A percentile compares a stretch with the other conserved stretches of the same genome.
These are phyloP conservation scores for Rhodophaea formosa DNA, from an alignment of 2,888 invertebrate genomes.

Conservation along the genomic window DNA sequence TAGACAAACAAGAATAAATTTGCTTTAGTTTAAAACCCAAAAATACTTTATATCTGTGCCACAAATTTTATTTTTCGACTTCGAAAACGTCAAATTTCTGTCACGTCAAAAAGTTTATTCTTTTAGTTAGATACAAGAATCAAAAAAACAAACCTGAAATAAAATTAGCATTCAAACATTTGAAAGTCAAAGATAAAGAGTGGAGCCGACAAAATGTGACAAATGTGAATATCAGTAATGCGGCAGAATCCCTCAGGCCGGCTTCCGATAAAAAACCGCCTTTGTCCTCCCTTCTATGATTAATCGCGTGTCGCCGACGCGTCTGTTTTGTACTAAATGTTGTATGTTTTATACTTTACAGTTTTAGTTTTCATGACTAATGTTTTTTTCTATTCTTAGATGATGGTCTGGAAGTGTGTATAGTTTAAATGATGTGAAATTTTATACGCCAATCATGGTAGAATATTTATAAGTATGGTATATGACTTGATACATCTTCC, in stretches of 20 bases:
- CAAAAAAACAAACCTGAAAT: neutral
- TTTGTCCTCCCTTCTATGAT: slow-evolving; percentile 33
- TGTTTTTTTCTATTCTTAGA: neutral
- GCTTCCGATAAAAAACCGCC: slow-evolving; percentile 33
- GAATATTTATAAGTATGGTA: no score
- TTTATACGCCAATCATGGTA: no score
- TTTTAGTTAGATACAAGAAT: no score
- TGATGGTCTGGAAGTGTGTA: no score
- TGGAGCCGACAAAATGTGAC: slow-evolving; percentile 29
- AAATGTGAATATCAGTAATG: slow-evolving; percentile 31
- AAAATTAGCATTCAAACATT: neutral
- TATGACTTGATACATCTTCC: no score
- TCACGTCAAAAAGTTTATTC: no score
- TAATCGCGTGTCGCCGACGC: slow-evolving; percentile 34
- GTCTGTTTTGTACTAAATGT: slow-evolving; percentile 17
- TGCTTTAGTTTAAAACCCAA: no score
- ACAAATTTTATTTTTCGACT: no score
- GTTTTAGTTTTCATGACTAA: neutral
- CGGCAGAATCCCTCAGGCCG: slow-evolving; percentile 27
- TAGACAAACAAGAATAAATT: no score
- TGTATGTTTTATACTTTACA: neutral
- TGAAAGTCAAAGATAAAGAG: slow-evolving; percentile 3
- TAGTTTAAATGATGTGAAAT: no score
- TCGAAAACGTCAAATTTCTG: no score
- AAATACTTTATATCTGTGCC: no score